Evolutionary conservation across 37 sponge, comb jelly and placozoan genomes (phyloP).

Genomic region (Diacarnus erythraeanus): DNA sequence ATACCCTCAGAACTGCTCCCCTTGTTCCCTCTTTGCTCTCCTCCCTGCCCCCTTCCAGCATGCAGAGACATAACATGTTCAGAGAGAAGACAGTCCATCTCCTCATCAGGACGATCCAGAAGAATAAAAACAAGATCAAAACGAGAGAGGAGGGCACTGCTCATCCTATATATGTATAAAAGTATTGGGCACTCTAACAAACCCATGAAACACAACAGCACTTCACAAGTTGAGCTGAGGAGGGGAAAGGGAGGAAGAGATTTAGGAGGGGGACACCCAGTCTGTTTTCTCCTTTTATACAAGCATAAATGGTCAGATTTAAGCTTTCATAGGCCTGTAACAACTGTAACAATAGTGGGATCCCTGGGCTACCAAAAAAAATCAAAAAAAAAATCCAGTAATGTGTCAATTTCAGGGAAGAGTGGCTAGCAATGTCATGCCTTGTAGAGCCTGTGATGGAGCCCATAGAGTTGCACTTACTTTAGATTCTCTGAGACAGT

Average conservation of each 20-base stretch:
- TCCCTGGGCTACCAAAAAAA: too few species aligned
- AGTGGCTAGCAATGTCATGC: too few species aligned
- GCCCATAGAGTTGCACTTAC: conserved; percentile 48
- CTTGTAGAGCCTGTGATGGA: too few species aligned
- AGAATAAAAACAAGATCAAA: conserved; percentile 96
- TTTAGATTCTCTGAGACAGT: conserved; percentile 97
- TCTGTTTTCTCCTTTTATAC: too few species aligned
- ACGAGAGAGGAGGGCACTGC: conserved; percentile 88
- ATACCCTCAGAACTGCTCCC: background rate
- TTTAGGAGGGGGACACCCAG: background rate
- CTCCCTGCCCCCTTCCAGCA: conserved; percentile 4
- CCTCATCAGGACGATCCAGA: conserved; percentile 96
- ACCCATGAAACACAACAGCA: background rate
- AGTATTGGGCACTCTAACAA: too few species aligned
- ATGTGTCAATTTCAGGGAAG: too few species aligned
- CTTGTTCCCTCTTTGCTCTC: background rate
- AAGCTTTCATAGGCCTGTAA: too few species aligned
- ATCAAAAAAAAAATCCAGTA: too few species aligned
- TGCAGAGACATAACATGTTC: conserved; percentile 95
- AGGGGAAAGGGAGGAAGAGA: background rate
- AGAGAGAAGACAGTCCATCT: conserved; percentile 86
- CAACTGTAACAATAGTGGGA: too few species aligned
- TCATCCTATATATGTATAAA: conserved; percentile 79
- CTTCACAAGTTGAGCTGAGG: too few species aligned
- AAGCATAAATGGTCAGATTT: too few species aligned